Base-by-base conservation (phyloP, 2,888 invertebrate genomes). In the Xestoiulus laeticollis region DNA sequence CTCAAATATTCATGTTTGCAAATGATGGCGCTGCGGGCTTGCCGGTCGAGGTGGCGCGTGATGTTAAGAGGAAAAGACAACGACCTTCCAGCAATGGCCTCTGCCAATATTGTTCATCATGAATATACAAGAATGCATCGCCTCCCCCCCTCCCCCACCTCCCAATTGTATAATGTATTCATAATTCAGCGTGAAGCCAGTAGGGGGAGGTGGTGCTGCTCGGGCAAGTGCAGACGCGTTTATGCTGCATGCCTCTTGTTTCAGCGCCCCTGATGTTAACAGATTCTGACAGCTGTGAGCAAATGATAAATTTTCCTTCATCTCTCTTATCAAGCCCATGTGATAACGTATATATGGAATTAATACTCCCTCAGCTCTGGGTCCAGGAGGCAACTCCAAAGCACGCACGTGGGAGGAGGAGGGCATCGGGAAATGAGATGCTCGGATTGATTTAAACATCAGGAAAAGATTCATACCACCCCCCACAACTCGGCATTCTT, bases 241-340 rank as follows among this genome's bases (percentile, higher is more conserved):
- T 43, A 3, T 43, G 85, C 38, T 85, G 30, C 30, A 85, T 30
- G 32, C 32, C 44, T 43, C 86, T 32, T 86, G 48, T 78, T 78
- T 87, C 44, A 78, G 33, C 78, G 78, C 85, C 33, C 82, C 48
- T 82, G 87, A 88, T 88, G 88, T 88, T 88, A 88, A 88, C 87
- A 86, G 78, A 87, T 86, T 53, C 44, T 88, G 88, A 87, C 88
- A 88, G 88, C 88, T 88, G 88, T 83, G 87, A 88, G 88, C 86
- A 87, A 88, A 88, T 88, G 88, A 88, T 88, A 88, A 88, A 88
- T 88, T 87, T 87, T 87, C 87, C 83, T 87, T 85, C 85, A 85
- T 87, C 87, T 87, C 85, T 87, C 85, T 85, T 87, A 85, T 85
- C 87, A 87, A 53, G 85, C 87, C 43, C 85, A 87, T 10, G 87